Evolutionary conservation across 30 jellyfish, hydroid and myxozoan genomes (phyloP), one percentile per base, ranked within the genome.

Genomic region (Phacellophora camtschatica): DNA sequence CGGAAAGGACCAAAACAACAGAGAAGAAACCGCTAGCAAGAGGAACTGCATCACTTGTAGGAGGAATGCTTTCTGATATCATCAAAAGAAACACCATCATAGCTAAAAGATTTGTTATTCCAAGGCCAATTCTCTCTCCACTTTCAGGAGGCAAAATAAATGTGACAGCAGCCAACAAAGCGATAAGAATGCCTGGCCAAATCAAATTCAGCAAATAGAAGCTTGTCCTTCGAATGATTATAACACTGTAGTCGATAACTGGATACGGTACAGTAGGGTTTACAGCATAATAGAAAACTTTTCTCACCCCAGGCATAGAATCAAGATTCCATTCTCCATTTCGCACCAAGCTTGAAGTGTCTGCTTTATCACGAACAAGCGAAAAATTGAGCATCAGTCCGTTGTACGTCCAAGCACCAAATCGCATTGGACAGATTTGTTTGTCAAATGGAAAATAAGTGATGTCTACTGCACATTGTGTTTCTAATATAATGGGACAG

Each of bases 401-500:
- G 41, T 74, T 90, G 75, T 71, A 82, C 0, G 97, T 90, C 97
- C 97, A 90, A 34, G 85, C 77, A 3, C 97, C 97, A 71, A 82
- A 90, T 56, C 85, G 77, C 84, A 90, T 53, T 49, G 96, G 92
- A 66, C 97, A 90, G 15, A 42, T 34, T 50, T 90, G 97, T 42
- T 80, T 45, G 75, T 90, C 97, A 48, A 90, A 90, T 1, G 97
- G 97, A 48, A 90, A 90, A 43, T 77, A 90, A 48, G 37, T 74
- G 59, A 90, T 90, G 59, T 90, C 83, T 16, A 82, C 88, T 25
- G 71, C 68, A 63, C 97, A 90, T 68, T 83, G 82, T 32, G 92
- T 82, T 76, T 74, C 74, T n/a, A 90, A 57, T 15, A 82, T 83
- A 28, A 90, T 57, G 10, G 97, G 97, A 16, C 96, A 74, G 61